Conservation (phyloP, 2,797 vertebrate species). For the Diplodus puntazzo region DNA sequence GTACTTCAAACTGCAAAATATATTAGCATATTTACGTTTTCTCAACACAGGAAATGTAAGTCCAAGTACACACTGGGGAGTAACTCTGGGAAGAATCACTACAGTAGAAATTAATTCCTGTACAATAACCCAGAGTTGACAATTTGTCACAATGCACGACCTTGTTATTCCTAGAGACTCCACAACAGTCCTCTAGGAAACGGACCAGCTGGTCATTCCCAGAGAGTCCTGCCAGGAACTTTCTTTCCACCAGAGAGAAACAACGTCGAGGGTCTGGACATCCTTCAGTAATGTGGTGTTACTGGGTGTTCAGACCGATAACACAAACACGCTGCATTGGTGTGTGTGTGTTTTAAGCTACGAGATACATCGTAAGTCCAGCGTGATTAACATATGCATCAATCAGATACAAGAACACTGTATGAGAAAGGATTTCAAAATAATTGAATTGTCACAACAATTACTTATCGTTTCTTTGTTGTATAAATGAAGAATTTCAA, state of each 20-base stretch:
- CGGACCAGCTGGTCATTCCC: constrained; percentile 30
- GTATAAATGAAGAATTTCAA: neutral
- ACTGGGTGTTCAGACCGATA: constrained; percentile 1
- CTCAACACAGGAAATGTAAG: neutral
- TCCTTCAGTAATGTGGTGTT: neutral
- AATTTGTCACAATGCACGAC: constrained; percentile 29
- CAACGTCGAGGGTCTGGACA: constrained; percentile 4
- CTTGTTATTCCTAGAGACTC: constrained; percentile 62
- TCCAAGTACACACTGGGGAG: neutral
- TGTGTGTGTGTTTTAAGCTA: neutral
- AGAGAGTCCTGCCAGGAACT: constrained; percentile 27
- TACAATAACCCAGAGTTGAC: constrained; percentile 12
- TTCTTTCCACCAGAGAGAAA: constrained; percentile 21
- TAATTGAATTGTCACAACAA: neutral
- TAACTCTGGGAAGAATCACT: neutral
- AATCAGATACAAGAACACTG: neutral
- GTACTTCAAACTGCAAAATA: neutral
- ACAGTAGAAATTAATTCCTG: constrained; percentile 7
- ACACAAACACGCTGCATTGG: neutral
- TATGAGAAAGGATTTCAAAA: neutral
- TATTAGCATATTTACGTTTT: neutral
- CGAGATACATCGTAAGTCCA: neutral
- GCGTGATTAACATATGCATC: neutral
- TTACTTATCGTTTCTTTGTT: neutral
- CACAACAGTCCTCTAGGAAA: constrained; percentile 59